Evolutionary conservation across 2,113 vertebrate species (phyloP).

Genomic region (Siniperca knerii): DNA sequence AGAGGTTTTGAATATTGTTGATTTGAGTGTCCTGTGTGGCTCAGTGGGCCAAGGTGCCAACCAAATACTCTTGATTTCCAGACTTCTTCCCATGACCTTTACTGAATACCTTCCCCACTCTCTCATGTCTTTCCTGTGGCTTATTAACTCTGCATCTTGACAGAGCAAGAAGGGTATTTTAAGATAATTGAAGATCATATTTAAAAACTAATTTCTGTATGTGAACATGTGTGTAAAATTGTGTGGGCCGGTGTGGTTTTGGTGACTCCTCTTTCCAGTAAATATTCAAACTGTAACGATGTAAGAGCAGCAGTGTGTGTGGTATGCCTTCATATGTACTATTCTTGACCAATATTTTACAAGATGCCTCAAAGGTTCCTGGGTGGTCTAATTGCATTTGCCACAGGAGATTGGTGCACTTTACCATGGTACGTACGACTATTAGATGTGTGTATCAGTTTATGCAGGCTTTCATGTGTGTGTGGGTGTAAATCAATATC

Average conservation of each 20-base stretch:
- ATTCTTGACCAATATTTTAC: conserved; percentile 68
- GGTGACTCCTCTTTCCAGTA: not conserved
- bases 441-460: conserved; percentile 35
- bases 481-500: conserved; percentile 59
- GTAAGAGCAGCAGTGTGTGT: conserved; percentile 5
- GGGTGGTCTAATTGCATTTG: conserved; percentile 71
- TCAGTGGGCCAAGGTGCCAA: conserved; percentile 18
- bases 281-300: not conserved
- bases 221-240: not conserved
- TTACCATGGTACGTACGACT: not conserved
- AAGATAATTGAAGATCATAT: not conserved
- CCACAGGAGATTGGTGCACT: conserved; percentile 54
- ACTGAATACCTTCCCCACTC: conserved; percentile 45
- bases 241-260: not conserved
- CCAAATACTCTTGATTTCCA: conserved; percentile 39
- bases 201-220: not conserved
- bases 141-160: conserved; percentile 16
- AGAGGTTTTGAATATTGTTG: conserved; percentile 11
- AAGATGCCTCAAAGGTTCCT: conserved; percentile 59
- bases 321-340: conserved; percentile 45
- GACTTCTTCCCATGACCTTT: conserved; percentile 29
- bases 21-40: conserved; percentile 17
- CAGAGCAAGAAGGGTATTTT: not conserved
- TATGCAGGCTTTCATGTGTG: conserved; percentile 45
- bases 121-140: conserved; percentile 20